Conservation (phyloP, 2,113 vertebrate genomes). For the Carettochelys insculpta region DNA sequence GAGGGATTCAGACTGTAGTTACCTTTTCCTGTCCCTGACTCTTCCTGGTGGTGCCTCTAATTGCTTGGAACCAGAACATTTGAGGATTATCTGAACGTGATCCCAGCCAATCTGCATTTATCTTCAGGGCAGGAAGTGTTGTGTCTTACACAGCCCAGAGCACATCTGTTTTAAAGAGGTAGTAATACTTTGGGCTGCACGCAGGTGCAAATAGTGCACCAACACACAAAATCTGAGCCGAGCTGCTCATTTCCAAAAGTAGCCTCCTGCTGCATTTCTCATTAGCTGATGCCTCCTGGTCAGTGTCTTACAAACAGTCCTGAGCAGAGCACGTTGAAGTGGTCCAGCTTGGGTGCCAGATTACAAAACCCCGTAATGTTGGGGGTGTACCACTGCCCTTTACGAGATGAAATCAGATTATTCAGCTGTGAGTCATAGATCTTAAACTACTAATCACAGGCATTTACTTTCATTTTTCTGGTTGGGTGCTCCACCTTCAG, state of each 20-base stretch:
- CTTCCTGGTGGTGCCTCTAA: background rate
- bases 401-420: background rate
- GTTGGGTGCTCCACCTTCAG: no score
- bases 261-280: background rate
- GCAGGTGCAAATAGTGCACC: background rate
- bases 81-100: background rate
- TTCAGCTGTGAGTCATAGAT: background rate
- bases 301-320: background rate
- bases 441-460: background rate
- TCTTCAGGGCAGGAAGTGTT: background rate
- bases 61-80: background rate
- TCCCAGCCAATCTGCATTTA: background rate
- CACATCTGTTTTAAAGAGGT: background rate
- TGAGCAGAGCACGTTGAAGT: background rate
- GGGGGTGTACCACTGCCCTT: background rate
- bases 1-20: background rate
- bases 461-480: no score
- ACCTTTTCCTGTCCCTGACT: no score
- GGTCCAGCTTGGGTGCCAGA: background rate
- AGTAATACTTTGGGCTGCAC: background rate
- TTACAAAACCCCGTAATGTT: background rate
- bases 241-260: background rate
- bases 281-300: background rate
- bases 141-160: background rate
- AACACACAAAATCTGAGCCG: background rate